Conservation (phyloP, 2,888 invertebrate species). For the Lepidonotus clava region DNA sequence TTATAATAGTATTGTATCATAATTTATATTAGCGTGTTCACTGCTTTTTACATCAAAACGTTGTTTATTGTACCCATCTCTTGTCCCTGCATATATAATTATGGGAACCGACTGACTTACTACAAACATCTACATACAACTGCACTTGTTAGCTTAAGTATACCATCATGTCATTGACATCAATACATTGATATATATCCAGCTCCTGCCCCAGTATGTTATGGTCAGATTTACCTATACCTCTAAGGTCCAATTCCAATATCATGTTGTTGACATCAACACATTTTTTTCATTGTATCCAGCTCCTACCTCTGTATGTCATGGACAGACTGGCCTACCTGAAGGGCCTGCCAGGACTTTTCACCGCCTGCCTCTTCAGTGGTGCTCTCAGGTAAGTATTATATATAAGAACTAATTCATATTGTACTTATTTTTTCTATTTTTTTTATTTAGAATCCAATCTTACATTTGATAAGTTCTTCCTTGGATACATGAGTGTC, state of each 20-base stretch:
- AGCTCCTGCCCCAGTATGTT: neutral
- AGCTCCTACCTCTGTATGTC: conserved; percentile 93
- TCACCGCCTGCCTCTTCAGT: conserved; percentile 97
- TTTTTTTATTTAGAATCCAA: neutral
- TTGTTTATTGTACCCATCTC: too few species aligned
- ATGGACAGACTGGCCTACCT: conserved; percentile 89
- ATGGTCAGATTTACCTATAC: neutral
- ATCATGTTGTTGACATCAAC: neutral
- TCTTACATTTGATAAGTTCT: neutral
- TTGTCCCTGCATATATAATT: too few species aligned
- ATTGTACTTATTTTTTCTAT: neutral
- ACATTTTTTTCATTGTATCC: conserved; percentile 80
- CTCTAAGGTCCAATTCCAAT: neutral
- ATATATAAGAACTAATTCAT: neutral
- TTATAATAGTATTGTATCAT: too few species aligned
- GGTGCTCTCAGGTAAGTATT: conserved; percentile 91
- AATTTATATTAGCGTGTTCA: too few species aligned
- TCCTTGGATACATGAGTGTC: neutral
- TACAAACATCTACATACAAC: too few species aligned
- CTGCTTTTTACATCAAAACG: too few species aligned
- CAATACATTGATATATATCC: neutral
- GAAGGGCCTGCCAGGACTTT: conserved; percentile 91
- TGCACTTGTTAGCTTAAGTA: neutral
- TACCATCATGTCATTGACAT: neutral
- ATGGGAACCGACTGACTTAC: too few species aligned